Percentiles rank a stretch among this genome's conserved stretches.
These are phyloP conservation scores for Myanophis thanlyinensis DNA, from an alignment of 2,113 vertebrate genomes.

Conservation along the genomic window DNA sequence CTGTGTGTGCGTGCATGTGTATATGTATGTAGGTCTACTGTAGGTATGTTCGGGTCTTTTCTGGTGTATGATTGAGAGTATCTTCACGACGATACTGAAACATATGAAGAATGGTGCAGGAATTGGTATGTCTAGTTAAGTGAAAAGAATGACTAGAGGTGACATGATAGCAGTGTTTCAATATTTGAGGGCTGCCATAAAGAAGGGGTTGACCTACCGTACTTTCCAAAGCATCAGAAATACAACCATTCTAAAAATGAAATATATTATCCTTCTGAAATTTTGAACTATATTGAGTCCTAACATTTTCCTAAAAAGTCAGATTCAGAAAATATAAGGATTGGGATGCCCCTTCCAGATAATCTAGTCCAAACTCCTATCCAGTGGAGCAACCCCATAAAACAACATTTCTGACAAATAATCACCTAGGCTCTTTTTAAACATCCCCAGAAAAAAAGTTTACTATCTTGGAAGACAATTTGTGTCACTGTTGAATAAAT, in stretches of 20 bases:
- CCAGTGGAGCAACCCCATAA: neutral
- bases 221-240: neutral
- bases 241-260: neutral
- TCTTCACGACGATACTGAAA: too few relatives aligned
- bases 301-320: neutral
- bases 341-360: neutral
- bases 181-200: neutral
- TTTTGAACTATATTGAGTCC: neutral
- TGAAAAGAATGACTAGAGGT: neutral
- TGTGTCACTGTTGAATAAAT: neutral
- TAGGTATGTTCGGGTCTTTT: too few relatives aligned
- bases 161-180: neutral
- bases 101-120: neutral
- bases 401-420: neutral
- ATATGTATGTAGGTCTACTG: too few relatives aligned
- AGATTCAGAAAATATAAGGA: neutral
- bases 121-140: neutral
- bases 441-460: neutral
- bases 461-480: neutral
- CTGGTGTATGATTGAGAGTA: too few relatives aligned
- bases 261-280: neutral
- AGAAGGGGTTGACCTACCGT: neutral
- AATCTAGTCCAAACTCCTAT: neutral
- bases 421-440: neutral
- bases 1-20: too few relatives aligned